phyloP scores from a whole-genome alignment of 2,113 vertebrate species.

The Onychorhynchus coronatus region DNA sequence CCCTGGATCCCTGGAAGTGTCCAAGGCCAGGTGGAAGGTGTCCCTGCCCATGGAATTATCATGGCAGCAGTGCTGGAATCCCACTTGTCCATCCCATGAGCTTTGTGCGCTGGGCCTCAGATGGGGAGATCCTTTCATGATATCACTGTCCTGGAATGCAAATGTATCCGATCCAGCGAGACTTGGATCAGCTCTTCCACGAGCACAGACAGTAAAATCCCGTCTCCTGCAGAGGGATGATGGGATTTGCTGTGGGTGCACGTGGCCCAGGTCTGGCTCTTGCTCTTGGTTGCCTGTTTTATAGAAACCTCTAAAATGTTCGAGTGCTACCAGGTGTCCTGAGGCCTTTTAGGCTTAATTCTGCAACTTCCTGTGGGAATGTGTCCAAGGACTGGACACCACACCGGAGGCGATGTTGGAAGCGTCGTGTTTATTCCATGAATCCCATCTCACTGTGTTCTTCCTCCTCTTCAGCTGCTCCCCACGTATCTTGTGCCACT shows the following conservation, averaged over 20 bases:
- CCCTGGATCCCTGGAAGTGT: not conserved
- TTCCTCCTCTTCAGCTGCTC: not conserved
- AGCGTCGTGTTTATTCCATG: accelerated
- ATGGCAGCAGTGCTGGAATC: not conserved
- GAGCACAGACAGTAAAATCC: not conserved
- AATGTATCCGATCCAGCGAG: not conserved
- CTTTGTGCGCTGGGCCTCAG: not conserved
- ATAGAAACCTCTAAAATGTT: not conserved
- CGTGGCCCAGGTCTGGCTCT: not conserved
- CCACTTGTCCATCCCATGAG: not conserved
- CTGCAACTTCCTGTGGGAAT: not conserved
- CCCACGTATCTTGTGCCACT: accelerated
- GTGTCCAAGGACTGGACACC: not conserved
- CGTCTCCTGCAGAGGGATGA: not conserved
- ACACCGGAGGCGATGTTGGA: not conserved
- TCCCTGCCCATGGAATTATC: not conserved
- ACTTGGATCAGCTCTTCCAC: not conserved
- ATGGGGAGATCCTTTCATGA: not conserved
- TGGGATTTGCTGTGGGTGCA: not conserved
- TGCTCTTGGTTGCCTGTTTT: not conserved
- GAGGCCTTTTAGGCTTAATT: not conserved
- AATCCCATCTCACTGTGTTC: not conserved
- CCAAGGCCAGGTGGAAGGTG: not conserved
- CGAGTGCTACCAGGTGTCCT: not conserved
- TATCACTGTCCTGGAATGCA: not conserved